phyloP scores from a whole-genome alignment of 2,888 invertebrate genomes.

The Incurvaria masculella region DNA sequence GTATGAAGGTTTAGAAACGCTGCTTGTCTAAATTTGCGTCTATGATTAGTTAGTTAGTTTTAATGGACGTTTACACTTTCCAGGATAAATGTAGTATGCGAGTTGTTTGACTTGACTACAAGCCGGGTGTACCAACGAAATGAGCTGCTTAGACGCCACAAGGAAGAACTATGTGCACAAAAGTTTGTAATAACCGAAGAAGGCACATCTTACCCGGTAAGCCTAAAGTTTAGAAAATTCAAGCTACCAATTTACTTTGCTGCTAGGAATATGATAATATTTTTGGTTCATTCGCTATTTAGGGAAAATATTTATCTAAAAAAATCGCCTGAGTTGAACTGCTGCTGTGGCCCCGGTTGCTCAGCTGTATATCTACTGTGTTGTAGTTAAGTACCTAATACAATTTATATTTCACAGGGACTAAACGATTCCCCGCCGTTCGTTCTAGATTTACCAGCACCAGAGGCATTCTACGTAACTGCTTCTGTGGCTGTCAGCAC shows the following conservation, averaged over 20 bases:
- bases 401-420: slow-evolving; percentile 24
- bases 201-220: slow-evolving; percentile 21
- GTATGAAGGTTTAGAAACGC: too few species aligned
- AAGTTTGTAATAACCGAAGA: slow-evolving; percentile 47
- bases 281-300: too few species aligned
- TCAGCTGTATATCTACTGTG: not conserved
- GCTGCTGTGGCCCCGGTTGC: not conserved
- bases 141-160: slow-evolving; percentile 30
- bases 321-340: not conserved
- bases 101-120: slow-evolving; percentile 41
- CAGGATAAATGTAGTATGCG: slow-evolving; percentile 43
- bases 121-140: slow-evolving; percentile 37
- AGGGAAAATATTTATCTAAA: too few species aligned
- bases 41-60: too few species aligned
- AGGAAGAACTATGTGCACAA: slow-evolving; percentile 40
- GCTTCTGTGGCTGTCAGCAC: slow-evolving; percentile 40
- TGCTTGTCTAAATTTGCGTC: too few species aligned
- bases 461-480: slow-evolving; percentile 36
- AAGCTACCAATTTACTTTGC: too few species aligned
- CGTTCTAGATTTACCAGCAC: slow-evolving; percentile 36
- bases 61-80: slow-evolving; percentile 4
- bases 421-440: slow-evolving; percentile 44
- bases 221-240: slow-evolving; percentile 29
- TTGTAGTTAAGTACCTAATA: not conserved
- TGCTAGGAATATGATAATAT: too few species aligned